A percentile compares a stretch with the other conserved stretches of the same genome.
These are phyloP conservation scores for Crotalus viridis DNA, from an alignment of 2,113 vertebrate species.

Conservation along the genomic window DNA sequence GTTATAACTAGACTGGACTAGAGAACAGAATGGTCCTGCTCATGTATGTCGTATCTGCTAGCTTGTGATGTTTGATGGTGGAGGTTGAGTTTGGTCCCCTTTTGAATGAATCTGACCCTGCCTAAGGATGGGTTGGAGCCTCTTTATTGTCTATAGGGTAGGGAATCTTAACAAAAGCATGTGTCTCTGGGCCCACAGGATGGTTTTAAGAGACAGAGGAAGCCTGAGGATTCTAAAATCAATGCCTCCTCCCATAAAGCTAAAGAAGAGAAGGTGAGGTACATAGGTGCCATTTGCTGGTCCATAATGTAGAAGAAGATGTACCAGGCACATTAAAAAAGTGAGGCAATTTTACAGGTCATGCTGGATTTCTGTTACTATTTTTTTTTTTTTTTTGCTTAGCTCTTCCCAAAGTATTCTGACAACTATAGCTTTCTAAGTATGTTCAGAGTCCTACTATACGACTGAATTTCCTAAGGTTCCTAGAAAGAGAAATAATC, in stretches of 20 bases:
- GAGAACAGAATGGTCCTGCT: neutral
- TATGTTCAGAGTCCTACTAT: neutral
- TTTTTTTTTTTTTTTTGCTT: neutral
- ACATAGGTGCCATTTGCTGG: neutral
- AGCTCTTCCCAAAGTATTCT: neutral
- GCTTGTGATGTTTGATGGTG: neutral
- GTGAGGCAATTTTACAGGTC: neutral
- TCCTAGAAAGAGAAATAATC: neutral
- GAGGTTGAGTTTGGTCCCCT: neutral
- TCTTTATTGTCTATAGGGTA: neutral
- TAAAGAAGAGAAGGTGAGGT: neutral
- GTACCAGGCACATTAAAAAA: neutral
- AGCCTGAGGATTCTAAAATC: neutral
- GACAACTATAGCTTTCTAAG: neutral
- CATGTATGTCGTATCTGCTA: neutral
- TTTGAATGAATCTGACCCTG: neutral
- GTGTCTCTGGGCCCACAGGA: neutral
- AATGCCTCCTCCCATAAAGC: neutral
- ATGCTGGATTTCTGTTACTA: neutral
- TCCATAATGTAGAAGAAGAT: neutral
- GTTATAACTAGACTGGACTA: neutral
- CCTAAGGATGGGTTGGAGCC: neutral
- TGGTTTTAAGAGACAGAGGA: neutral
- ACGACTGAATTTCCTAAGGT: neutral
- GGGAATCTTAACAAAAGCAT: neutral